Base-by-base conservation (phyloP, 30 jellyfish, hydroid and myxozoan species). In the Aurelia aurita region DNA sequence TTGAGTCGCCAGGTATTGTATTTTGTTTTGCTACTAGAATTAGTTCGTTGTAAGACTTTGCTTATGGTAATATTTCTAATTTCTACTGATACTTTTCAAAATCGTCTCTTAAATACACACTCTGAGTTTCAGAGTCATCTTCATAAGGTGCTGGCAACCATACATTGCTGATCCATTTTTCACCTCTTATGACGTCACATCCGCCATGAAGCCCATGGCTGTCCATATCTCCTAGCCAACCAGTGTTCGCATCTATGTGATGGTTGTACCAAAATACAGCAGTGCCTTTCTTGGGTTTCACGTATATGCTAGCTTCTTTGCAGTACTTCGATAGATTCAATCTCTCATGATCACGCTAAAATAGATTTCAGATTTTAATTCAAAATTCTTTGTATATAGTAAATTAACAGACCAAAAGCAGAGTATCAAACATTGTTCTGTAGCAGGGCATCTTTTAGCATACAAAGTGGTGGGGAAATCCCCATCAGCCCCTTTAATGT, bases 231-330 rank as follows among this genome's bases (percentile, higher is more conserved):
- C 98, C 99, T 27, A 95, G 80, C 91, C 92, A 88, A 26, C 88
- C 89, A 0, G 95, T 54, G 43, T 88, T 74, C 19, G 74, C 23
- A 77, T 88, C 97, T 19, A 94, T 88, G 66, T 76, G 79, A 57
- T 94, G 99, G 59, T 94, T 94, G 85, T 94, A 94, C 99, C 99
- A 94, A 62, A 84, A 89, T 1, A 94, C 87, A 14, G 97, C 97
- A 2, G 90, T 88, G 22, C 97, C 96, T 31, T 77, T 84, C 86
- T 67, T 58, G 19, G 99, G 97, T 54, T 77, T 70, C n/a, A 94
- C 89, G 26, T 84, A 91, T 26, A 94, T 51, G 61, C 80, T 83
- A 21, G 97, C 90, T 60, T 88, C 94, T 22, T 88, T 77, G 85
- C 99, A 94, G 49, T 84, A 92, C 34, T 94, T 55, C 46, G 72